A percentile compares a stretch with the other conserved stretches of the same genome.
phyloP scores from a whole-genome alignment of 1,140 invertebrate species.

The Hyles euphorbiae region DNA sequence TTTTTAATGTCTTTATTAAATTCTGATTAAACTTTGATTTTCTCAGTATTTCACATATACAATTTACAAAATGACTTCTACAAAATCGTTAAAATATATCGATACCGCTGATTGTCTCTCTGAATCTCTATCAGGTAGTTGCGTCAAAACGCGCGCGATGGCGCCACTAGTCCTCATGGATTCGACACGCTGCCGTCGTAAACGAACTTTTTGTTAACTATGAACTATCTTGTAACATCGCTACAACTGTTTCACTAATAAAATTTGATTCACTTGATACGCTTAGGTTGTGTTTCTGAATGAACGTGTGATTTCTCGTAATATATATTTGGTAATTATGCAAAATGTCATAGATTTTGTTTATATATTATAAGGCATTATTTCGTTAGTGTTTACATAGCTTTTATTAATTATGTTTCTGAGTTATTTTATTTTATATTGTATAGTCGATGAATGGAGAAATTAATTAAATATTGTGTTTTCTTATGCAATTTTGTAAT shows the following conservation, averaged over 20 bases:
- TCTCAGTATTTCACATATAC: too few relatives aligned
- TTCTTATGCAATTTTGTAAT: too few relatives aligned
- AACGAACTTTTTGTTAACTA: constrained; percentile 26
- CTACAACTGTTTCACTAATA: constrained; percentile 2
- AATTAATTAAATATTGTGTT: too few relatives aligned
- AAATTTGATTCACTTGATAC: constrained; percentile 2
- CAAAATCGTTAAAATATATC: neutral
- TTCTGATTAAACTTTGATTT: too few relatives aligned
- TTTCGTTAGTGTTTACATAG: neutral
- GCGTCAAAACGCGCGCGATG: constrained; percentile 35
- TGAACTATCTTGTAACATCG: constrained; percentile 14
- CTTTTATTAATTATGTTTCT: neutral
- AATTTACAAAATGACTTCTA: too few relatives aligned
- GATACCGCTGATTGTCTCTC: too few relatives aligned
- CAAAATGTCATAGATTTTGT: neutral
- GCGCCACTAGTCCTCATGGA: constrained; percentile 44
- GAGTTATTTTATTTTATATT: neutral
- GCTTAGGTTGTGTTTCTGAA: constrained; percentile 2
- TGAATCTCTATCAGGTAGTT: neutral
- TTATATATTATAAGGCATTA: neutral
- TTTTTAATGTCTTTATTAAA: too few relatives aligned
- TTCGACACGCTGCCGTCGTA: constrained; percentile 48
- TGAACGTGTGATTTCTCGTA: neutral
- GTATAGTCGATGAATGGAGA: neutral
- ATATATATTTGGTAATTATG: neutral